These are phyloP conservation scores for Hoplostethus atlanticus DNA, from an alignment of 2,797 vertebrate species.

Conservation along the genomic window DNA sequence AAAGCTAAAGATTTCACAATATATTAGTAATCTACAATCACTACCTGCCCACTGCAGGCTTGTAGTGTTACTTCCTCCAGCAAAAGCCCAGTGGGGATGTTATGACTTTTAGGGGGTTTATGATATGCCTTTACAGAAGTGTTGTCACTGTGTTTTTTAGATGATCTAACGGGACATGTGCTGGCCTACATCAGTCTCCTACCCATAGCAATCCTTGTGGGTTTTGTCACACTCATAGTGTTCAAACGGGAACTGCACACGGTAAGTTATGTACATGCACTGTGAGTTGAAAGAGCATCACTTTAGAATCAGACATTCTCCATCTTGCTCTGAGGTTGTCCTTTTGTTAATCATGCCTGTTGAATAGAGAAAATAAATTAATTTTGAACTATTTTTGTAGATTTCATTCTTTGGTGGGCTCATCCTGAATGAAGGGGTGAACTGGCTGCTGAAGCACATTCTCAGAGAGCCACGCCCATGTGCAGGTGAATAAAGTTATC, in stretches of 20 bases:
- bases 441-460: conserved; percentile 97
- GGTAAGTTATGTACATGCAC: conserved; percentile 82
- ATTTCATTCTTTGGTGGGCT: conserved; percentile 98
- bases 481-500: conserved; percentile 85
- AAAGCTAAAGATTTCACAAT: conserved; percentile 7
- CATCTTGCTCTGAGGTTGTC: neutral
- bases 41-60: neutral
- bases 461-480: conserved; percentile 96
- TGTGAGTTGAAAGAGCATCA: neutral
- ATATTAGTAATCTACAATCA: conserved; percentile 28
- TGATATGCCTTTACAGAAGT: neutral
- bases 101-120: neutral
- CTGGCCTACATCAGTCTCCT: conserved; percentile 95
- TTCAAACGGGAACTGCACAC: conserved; percentile 99
- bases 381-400: conserved; percentile 73
- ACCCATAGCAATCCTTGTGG: conserved; percentile 92
- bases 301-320: neutral
- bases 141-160: conserved; percentile 74
- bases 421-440: conserved; percentile 93
- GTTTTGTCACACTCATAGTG: conserved; percentile 96
- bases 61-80: conserved; percentile 42
- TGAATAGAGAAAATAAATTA: neutral
- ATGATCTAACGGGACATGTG: conserved; percentile 92
- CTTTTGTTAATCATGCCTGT: neutral
- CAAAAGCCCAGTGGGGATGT: neutral